Base-by-base conservation (phyloP, 2,888 invertebrate species). In the Rhogogaster chlorosoma region DNA sequence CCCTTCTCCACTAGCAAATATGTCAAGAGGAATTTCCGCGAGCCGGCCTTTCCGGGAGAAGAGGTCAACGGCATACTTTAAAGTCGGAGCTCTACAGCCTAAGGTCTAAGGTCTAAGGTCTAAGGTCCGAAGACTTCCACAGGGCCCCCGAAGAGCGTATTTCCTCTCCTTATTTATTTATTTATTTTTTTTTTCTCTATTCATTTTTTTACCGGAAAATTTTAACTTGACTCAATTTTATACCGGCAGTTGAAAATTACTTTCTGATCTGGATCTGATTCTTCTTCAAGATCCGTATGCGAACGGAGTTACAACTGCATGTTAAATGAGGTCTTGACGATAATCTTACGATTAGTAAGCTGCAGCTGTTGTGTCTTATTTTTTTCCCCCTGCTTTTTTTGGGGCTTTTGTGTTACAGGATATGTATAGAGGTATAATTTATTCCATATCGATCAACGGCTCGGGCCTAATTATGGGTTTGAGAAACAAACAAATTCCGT, bases 21-120 rank as follows among this genome's bases (percentile, higher is more conserved):
- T 73, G 22, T 73, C 73, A 38, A 42, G 42, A 73, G 38, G 45
- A 75, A 75, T 75, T 75, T 75, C 9, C 75, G 75, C 38, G 15
- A 75, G 42, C 26, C 36, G 26, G 18, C 32, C 70, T 36, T 70
- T 36, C 32, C 26, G 18, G 70, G 70, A 18, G 36, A 36, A 32
- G 70, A 70, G 70, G 70, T 70, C 70, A 70, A 70, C 70, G 70
- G 70, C 70, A 70, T 70, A 70, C 32, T 70, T 70, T 70, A 36
- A 70, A 70, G 18, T n/a, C 70, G 18, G 10, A n/a, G 32, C n/a
- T 70, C 61, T 61, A 12, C 15, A 18, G 70, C 36, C 70, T 26
- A 26, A 32, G 70, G 70, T 70, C 26, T 70, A 36, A 70, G 26
- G 9, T 29, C 64, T 26, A n/a, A 26, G 64, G 70, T 70, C 61